phyloP scores from a whole-genome alignment of 1,140 invertebrate species.

The Rhagoletis zephyria region DNA sequence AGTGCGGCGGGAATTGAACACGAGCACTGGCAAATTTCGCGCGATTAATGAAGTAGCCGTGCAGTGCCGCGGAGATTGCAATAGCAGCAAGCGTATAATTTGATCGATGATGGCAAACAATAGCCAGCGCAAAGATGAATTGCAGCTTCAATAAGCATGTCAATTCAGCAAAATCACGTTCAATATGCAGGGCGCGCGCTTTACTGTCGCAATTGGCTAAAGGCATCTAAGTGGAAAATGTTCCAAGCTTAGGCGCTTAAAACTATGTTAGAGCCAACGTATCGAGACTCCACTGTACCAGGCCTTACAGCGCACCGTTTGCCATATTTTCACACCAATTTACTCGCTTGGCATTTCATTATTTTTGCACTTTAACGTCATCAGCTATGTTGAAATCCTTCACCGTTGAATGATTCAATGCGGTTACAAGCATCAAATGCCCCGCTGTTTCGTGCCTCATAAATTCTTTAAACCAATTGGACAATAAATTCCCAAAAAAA shows the following conservation, averaged over 20 bases:
- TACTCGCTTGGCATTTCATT: slow-evolving; percentile 45
- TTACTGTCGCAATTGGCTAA: background rate
- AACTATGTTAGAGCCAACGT: background rate
- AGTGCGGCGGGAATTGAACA: slow-evolving; percentile 21
- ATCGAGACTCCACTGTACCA: background rate
- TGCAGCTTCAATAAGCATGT: background rate
- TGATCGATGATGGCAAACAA: slow-evolving; percentile 22
- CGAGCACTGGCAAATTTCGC: background rate
- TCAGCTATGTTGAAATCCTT: background rate
- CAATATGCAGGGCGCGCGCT: background rate
- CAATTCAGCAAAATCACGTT: background rate
- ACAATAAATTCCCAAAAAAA: slow-evolving; percentile 42
- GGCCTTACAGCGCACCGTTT: background rate
- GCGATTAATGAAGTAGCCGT: slow-evolving; percentile 3
- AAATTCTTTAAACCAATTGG: slow-evolving; percentile 47
- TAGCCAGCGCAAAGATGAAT: slow-evolving; percentile 12
- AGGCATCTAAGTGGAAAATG: background rate
- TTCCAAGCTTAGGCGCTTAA: background rate
- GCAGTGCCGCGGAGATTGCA: background rate
- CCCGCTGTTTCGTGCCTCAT: slow-evolving; percentile 40
- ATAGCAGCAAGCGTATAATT: background rate
- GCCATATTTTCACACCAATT: slow-evolving; percentile 39
- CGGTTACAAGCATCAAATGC: slow-evolving; percentile 19
- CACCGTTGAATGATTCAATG: background rate
- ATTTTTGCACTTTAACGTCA: slow-evolving; percentile 41